Evolutionary conservation across 2,888 invertebrate species (phyloP), one percentile per base, ranked within the genome.

Genomic region (Epinotia bilunana): DNA sequence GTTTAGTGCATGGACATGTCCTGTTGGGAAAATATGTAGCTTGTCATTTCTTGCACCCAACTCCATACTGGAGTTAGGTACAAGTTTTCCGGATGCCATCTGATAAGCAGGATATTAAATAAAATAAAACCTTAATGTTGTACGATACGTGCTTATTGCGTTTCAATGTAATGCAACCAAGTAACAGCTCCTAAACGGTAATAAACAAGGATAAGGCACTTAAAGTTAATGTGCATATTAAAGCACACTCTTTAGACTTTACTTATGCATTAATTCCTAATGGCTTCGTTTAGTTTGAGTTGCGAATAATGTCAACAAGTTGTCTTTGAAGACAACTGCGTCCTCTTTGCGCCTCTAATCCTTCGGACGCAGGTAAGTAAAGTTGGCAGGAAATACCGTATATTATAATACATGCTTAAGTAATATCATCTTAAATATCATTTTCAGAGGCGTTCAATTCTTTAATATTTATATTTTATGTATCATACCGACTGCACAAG

Each of bases 1-100:
- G 23, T 73, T 72, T 72, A 39, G 62, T 28, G 64, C 65, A 72
- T 60, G 71, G 74, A 23, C 75, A 61, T 75, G 72, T 71, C 71
- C 67, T 72, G 72, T 64, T 74, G 72, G 63, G 72, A 72, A 77
- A 68, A 74, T 71, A 65, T 53, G 49, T 28, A 43, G 53, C 64
- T 58, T 28, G 43, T 28, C 18, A 65, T 60, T 71, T 74, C 64
- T 74, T 74, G 61, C 33, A 13, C 20, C 18, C 28, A 28, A n/a
- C 58, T 2, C 60, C 69, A 69, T 69, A 69, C 69, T 43, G n/a
- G 43, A 28, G 39, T 39, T 39, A 39, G 43, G 46, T 58, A 60
- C 60, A 69, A 60, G 69, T 69, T 60, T 68, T 69, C 69, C 69
- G 69, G 69, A 69, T 69, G 69, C 69, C 69, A 69, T 58, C 58